phyloP scores from a whole-genome alignment of 2,113 vertebrate genomes.

The Rhodinocichla rosea region DNA sequence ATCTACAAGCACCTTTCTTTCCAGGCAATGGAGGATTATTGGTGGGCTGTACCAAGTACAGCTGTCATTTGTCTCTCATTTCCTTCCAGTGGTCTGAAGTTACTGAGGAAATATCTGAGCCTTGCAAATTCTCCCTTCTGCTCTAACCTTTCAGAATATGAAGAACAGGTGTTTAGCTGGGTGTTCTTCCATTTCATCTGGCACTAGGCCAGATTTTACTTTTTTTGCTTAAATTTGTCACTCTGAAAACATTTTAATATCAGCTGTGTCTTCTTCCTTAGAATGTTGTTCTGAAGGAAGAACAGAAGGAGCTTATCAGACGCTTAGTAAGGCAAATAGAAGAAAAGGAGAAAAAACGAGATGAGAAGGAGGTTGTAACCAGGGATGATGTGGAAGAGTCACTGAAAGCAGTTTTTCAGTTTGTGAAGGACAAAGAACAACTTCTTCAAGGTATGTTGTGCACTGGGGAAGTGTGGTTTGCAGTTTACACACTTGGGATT shows the following conservation, averaged over 20 bases:
- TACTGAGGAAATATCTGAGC: background rate
- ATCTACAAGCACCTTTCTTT: background rate
- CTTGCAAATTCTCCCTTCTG: background rate
- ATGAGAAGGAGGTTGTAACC: slow-evolving; percentile 46
- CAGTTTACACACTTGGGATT: background rate
- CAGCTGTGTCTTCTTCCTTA: background rate
- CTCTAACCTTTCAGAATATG: background rate
- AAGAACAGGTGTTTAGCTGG: background rate
- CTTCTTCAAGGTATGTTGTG: slow-evolving; percentile 71
- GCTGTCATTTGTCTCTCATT: background rate
- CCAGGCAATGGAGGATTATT: background rate
- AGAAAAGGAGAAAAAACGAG: slow-evolving; percentile 55
- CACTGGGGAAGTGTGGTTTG: background rate
- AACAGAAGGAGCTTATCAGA: slow-evolving; percentile 59
- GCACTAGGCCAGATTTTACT: background rate
- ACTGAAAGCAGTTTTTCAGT: slow-evolving; percentile 70
- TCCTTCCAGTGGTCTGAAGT: background rate
- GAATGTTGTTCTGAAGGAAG: slow-evolving; percentile 68
- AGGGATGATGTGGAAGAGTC: slow-evolving; percentile 73
- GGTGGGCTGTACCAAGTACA: background rate
- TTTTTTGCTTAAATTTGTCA: background rate
- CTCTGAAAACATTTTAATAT: background rate
- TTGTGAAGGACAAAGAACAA: slow-evolving; percentile 69
- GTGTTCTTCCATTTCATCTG: background rate
- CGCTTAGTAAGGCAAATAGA: slow-evolving; percentile 58